Evolutionary conservation across 2,888 invertebrate genomes (phyloP), one percentile per base, ranked within the genome.

Genomic region (Acleris holmiana): DNA sequence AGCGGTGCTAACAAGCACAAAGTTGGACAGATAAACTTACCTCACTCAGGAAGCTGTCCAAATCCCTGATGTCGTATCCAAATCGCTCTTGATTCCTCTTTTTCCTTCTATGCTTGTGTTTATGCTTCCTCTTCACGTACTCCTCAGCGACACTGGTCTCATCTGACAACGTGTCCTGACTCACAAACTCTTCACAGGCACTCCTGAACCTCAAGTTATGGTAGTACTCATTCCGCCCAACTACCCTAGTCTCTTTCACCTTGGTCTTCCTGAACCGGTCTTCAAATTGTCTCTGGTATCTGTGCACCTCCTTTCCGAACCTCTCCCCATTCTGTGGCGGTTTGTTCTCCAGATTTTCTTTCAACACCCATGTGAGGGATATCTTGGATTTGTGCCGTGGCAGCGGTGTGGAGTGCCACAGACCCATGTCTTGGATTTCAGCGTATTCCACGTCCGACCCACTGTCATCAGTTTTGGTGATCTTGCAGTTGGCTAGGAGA

Each of bases 21-120:
- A 41, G 4, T 5, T 13, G n/a, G 4, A 8, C n/a, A 7, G 7
- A 44, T 4, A n/a, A n/a, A 68, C 85, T 85, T 79, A 95, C 96
- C 94, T 96, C 96, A 6, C 95, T 94, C 57, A 97, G 91, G 82
- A 97, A 97, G 68, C 95, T 95, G 80, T 97, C 96, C 68, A 97
- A 93, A 83, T 97, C 96, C 68, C 94, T 94, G 54, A 97, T 97
- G 72, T 97, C 96, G 75, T 97, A 97, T 56, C 97, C 97, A 75
- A 97, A 96, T 77, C 79, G 78, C 44, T 71, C 80, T 47, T 80
- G 79, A 18, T 76, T 78, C 66, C 76, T 81, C 77, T 87, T 91
- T 86, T 86, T 88, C 73, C 85, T 85, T 66, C 86, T 82, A 68
- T 93, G 93, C 19, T 91, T 85, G 72, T 93, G 93, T 61, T 88